Evolutionary conservation across 2,797 vertebrate genomes (phyloP).

Genomic region (Brotogeris chrysoptera): DNA sequence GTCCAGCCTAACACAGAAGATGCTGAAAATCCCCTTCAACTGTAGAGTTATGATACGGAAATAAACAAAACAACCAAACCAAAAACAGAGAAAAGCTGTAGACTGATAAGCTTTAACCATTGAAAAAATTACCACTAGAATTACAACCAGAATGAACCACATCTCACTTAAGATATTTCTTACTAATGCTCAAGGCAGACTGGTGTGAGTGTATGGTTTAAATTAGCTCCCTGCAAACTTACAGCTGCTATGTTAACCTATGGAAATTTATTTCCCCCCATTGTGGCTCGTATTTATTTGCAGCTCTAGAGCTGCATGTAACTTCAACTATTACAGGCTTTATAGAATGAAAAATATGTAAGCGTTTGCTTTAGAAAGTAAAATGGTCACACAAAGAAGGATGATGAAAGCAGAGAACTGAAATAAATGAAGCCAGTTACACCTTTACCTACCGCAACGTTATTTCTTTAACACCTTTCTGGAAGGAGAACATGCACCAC

Average conservation of each 20-base stretch:
- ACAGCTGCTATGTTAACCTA: background rate
- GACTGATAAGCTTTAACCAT: background rate
- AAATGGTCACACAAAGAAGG: background rate
- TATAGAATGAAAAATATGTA: background rate
- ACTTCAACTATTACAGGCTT: background rate
- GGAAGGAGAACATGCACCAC: background rate
- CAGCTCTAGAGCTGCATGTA: background rate
- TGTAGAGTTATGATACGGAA: background rate
- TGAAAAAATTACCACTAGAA: background rate
- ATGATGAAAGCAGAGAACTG: background rate
- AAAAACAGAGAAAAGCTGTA: background rate
- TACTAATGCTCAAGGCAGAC: background rate
- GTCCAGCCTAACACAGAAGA: background rate
- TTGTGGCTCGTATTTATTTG: background rate
- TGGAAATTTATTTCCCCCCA: background rate
- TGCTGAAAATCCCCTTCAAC: background rate
- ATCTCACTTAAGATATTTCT: background rate
- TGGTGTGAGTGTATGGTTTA: background rate
- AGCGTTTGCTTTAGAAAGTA: background rate
- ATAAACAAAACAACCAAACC: background rate
- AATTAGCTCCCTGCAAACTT: background rate
- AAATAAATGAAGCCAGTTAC: background rate
- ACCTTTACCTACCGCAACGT: background rate
- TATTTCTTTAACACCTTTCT: background rate
- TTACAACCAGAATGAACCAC: background rate